Percentiles rank a stretch among this genome's conserved stretches.
Conservation (phyloP, 2,797 vertebrate genomes). For the Columba guinea region DNA sequence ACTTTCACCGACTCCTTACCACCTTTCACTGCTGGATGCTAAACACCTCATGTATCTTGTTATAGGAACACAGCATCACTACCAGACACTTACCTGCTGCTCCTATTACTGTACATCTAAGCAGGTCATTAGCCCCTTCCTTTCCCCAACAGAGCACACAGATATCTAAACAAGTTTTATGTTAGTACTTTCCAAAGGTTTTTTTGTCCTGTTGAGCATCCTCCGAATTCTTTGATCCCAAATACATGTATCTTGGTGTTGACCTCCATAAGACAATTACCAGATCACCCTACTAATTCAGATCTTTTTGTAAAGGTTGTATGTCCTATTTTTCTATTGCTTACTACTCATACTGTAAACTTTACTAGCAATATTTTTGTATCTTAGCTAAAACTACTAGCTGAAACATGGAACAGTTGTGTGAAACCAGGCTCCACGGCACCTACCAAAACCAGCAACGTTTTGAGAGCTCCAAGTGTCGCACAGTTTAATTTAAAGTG, state of each 20-base stretch:
- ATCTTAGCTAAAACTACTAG: neutral
- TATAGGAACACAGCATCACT: neutral
- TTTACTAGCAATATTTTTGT: neutral
- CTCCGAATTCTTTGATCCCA: neutral
- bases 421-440: neutral
- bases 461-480: neutral
- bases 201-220: neutral
- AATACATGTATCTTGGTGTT: neutral
- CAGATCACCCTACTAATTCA: neutral
- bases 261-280: neutral
- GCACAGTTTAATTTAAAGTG: neutral
- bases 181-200: neutral
- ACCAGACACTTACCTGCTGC: neutral
- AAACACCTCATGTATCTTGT: accelerated
- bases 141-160: neutral
- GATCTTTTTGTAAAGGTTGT: accelerated
- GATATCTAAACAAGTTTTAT: neutral
- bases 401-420: accelerated
- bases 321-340: neutral
- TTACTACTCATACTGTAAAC: neutral
- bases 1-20: neutral
- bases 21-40: neutral
- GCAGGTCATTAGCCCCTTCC: neutral
- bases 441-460: neutral
- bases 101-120: neutral